Conservation (phyloP, 2,113 vertebrate genomes). For the Gracilinanus agilis region DNA sequence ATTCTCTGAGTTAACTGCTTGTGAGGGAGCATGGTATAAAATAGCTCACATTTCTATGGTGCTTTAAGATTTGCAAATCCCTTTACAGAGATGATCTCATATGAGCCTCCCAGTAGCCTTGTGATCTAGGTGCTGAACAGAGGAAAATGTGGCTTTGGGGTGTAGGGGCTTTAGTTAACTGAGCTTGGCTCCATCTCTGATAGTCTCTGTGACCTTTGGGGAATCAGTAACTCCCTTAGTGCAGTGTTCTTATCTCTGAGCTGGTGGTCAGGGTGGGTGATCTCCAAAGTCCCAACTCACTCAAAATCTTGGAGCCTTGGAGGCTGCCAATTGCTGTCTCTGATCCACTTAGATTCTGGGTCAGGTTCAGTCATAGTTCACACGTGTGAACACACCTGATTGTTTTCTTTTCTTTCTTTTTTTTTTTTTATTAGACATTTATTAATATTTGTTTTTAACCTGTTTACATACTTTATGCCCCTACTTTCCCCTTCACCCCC, state of each 20-base stretch:
- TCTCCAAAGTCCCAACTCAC: background rate
- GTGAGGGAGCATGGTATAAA: background rate
- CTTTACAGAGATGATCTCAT: background rate
- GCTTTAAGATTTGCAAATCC: background rate
- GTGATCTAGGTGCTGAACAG: background rate
- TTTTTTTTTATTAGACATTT: no score
- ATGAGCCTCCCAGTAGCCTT: background rate
- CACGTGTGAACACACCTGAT: background rate
- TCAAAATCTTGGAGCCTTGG: background rate
- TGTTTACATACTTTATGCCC: no score
- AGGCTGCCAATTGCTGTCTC: background rate
- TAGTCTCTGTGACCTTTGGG: background rate
- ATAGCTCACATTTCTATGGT: background rate
- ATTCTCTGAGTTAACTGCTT: background rate
- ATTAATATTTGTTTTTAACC: no score
- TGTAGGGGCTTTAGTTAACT: background rate
- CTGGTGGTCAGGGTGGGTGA: background rate
- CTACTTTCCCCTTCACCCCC: no score
- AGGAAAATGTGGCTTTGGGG: background rate
- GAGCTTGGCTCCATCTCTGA: background rate
- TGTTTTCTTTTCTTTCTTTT: no score
- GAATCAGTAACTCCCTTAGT: rapidly evolving
- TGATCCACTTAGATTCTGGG: background rate
- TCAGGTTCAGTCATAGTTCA: no score
- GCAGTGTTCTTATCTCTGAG: background rate